phyloP scores from a whole-genome alignment of 64 coral and sea anemone genomes.

The Pocillopora verrucosa region DNA sequence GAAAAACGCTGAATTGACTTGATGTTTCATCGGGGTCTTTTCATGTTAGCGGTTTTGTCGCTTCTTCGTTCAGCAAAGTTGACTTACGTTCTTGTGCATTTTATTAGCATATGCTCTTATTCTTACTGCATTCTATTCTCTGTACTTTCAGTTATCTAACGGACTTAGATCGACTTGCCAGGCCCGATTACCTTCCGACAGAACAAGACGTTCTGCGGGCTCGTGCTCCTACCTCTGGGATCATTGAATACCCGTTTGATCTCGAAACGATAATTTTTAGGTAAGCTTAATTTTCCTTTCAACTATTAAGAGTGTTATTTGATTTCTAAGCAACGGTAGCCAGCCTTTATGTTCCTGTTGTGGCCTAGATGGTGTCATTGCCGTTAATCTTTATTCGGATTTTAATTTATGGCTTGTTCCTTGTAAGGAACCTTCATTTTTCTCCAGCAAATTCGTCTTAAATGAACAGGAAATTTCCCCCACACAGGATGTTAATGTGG shows the following conservation, averaged over 20 bases:
- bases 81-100: constrained; percentile 37
- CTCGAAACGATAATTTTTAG: constrained; percentile 99
- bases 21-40: background rate
- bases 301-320: constrained; percentile 28
- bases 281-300: constrained; percentile 57
- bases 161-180: constrained; percentile 90
- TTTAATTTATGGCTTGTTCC: constrained; percentile 14
- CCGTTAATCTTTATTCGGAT: background rate
- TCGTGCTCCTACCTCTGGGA: constrained; percentile 90
- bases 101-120: background rate
- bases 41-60: background rate
- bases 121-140: background rate
- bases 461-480: constrained; percentile 50
- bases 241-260: constrained; percentile 97
- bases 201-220: constrained; percentile 94
- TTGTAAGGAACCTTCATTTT: background rate
- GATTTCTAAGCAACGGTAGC: constrained; percentile 20
- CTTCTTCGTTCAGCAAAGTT: constrained; percentile 3
- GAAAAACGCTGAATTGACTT: background rate
- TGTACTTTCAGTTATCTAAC: constrained; percentile 80
- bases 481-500: constrained; percentile 33
- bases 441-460: constrained; percentile 11
- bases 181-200: constrained; percentile 90
- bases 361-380: background rate
- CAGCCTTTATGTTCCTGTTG: constrained; percentile 14